phyloP scores from a whole-genome alignment of 2,888 invertebrate genomes.

The Lycaena phlaeas region DNA sequence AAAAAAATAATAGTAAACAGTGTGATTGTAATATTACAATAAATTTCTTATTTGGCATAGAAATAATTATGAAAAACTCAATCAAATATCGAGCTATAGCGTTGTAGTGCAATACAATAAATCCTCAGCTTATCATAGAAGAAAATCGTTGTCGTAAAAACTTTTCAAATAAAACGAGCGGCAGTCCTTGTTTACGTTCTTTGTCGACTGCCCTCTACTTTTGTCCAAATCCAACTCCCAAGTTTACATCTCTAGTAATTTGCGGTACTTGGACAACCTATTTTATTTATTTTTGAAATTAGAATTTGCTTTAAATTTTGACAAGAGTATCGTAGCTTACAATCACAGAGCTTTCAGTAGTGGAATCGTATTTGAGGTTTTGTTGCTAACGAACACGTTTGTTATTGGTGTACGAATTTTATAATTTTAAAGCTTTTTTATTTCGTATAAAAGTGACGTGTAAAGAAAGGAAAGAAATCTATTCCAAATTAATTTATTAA shows the following conservation, averaged over 20 bases:
- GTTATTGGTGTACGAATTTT: too few species aligned
- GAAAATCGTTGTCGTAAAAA: conserved; percentile 47
- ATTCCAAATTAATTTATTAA: too few species aligned
- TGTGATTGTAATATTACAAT: too few species aligned
- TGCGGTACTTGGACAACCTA: conserved; percentile 25
- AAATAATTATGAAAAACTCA: neutral
- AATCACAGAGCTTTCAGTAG: too few species aligned
- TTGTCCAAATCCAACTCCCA: conserved; percentile 39
- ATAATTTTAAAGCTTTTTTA: too few species aligned
- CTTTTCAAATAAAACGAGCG: conserved; percentile 63
- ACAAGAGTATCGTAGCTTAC: too few species aligned
- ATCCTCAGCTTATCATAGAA: conserved; percentile 18
- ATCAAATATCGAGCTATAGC: neutral
- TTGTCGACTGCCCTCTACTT: conserved; percentile 29
- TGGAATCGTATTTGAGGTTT: too few species aligned
- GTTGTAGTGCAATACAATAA: conserved; percentile 39
- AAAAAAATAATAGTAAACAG: too few species aligned
- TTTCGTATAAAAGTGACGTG: too few species aligned
- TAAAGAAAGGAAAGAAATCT: too few species aligned
- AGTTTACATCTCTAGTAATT: conserved; percentile 17
- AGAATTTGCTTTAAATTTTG: neutral
- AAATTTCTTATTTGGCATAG: neutral
- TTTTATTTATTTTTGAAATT: neutral
- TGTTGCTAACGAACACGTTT: too few species aligned
- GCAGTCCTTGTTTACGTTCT: conserved; percentile 52